phyloP scores from a whole-genome alignment of 2,113 vertebrate species.

The Tupaia chinensis region DNA sequence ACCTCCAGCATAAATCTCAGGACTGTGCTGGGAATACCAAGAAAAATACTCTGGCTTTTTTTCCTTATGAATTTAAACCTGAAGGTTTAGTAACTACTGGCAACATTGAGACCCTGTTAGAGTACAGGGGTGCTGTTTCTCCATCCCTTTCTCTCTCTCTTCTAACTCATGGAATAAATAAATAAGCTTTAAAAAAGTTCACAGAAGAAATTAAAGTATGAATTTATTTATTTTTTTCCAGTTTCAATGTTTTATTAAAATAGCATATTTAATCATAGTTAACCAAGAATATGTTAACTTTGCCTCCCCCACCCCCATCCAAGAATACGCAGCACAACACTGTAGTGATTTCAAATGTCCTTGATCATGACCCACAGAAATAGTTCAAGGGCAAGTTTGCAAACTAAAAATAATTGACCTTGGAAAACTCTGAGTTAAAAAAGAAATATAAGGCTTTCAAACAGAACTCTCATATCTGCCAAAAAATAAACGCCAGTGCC shows the following conservation, averaged over 20 bases:
- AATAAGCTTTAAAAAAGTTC: too few species aligned
- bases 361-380: conserved; percentile 87
- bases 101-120: background rate
- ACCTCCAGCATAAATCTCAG: background rate
- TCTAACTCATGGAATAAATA: too few species aligned
- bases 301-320: conserved; percentile 65
- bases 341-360: conserved; percentile 91
- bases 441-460: conserved; percentile 87
- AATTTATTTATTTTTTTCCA: background rate
- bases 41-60: background rate
- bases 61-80: background rate
- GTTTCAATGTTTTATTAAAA: conserved; percentile 97
- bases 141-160: too few species aligned
- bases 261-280: conserved; percentile 93
- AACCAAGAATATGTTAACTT: conserved; percentile 90
- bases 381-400: conserved; percentile 88
- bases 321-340: conserved; percentile 85
- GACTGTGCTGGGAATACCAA: background rate
- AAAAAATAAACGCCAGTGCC: conserved; percentile 76
- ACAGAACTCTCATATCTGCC: conserved; percentile 84
- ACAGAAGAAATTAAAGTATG: too few species aligned
- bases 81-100: background rate
- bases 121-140: too few species aligned
- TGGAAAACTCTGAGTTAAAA: conserved; percentile 85
- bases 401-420: conserved; percentile 84